phyloP scores from a whole-genome alignment of 2,113 vertebrate genomes.

The Aramus guarauna region DNA sequence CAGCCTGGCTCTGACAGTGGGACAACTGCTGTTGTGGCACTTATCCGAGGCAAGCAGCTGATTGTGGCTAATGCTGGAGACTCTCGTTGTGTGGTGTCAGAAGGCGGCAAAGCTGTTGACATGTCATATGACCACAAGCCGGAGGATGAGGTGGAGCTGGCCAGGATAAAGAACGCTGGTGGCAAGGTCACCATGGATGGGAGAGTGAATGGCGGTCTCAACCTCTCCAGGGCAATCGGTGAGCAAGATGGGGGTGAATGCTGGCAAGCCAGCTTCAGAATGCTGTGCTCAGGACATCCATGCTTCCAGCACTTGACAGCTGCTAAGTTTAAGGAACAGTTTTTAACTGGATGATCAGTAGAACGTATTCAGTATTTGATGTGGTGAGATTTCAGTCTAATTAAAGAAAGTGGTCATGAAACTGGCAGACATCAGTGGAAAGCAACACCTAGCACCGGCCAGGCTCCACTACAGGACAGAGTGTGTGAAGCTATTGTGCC shows the following conservation, averaged over 20 bases:
- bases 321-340: rapidly evolving
- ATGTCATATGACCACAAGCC: constrained; percentile 99
- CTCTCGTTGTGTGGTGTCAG: constrained; percentile 95
- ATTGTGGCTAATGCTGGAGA: constrained; percentile 97
- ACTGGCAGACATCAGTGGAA: neutral
- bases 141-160: constrained; percentile 93
- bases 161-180: constrained; percentile 95
- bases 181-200: constrained; percentile 99
- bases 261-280: neutral
- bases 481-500: neutral
- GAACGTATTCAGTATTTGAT: neutral
- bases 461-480: neutral
- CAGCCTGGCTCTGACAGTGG: constrained; percentile 97
- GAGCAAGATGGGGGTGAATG: neutral
- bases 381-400: neutral
- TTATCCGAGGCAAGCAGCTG: constrained; percentile 93
- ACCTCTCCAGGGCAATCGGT: constrained; percentile 97
- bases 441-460: neutral
- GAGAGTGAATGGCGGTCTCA: constrained; percentile 94
- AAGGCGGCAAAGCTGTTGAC: constrained; percentile 89
- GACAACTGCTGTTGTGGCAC: constrained; percentile 93
- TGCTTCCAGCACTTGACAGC: neutral
- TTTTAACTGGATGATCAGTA: too few species aligned
- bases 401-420: neutral
- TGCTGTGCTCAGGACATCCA: rapidly evolving